Evolutionary conservation across 1,140 invertebrate genomes (phyloP).

Genomic region (Linepithema humile): DNA sequence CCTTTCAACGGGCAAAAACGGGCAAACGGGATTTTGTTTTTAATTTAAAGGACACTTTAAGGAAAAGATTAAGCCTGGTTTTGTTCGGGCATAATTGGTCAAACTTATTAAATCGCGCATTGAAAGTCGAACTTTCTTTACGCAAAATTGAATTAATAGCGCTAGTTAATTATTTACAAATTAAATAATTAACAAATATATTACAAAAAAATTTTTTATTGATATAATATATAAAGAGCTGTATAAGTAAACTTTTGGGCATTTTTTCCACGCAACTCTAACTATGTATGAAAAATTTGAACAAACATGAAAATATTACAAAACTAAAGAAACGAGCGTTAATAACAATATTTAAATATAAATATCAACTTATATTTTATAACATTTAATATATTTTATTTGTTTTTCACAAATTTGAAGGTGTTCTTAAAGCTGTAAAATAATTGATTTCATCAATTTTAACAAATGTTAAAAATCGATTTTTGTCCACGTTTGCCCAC

Average conservation of each 20-base stretch:
- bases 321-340: not conserved
- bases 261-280: not conserved
- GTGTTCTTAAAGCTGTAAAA: no score
- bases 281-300: not conserved
- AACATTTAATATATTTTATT: no score
- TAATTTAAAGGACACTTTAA: conserved; percentile 16
- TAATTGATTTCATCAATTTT: no score
- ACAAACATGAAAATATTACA: not conserved
- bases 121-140: not conserved
- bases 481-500: no score
- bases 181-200: not conserved
- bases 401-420: no score
- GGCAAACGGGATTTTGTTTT: conserved; percentile 1
- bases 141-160: not conserved
- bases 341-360: not conserved
- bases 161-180: not conserved
- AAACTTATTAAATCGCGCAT: not conserved
- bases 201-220: not conserved
- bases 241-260: not conserved
- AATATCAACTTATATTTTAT: not conserved
- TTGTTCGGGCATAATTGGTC: not conserved
- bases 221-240: not conserved
- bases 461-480: no score
- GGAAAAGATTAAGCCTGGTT: not conserved
- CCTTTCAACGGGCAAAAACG: not conserved